Base-by-base conservation (phyloP, 1,140 invertebrate species). In the Zaprionus tsacasi region DNA sequence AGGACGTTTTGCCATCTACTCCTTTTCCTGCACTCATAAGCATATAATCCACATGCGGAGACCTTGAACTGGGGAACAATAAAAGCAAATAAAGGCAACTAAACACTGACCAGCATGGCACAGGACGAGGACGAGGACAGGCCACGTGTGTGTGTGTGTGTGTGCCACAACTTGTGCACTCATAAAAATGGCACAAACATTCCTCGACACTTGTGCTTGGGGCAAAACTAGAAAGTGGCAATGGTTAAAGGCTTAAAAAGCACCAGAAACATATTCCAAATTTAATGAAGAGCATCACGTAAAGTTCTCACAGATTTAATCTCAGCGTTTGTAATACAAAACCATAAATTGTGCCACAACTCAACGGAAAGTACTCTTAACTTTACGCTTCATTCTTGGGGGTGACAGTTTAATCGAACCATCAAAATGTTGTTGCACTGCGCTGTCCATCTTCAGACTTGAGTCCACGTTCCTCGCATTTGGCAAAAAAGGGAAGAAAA, bases 51-150 rank as follows among this genome's bases (percentile, higher is more conserved):
- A 61, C 40, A 61, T 30, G 17, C 13, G 33, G 17, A 65, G 38
- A 45, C 36, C 65, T 36, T 60, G 30, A 66, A 66, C 54, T 40
- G 25, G 33, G 43, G 6, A 15, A 48, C 50, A 61, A 66, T 67
- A 72, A 72, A 72, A 58, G 70, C 21, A 57, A 48, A 58, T 67
- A 25, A 66, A 33, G 56, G 13, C 43, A 74, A 61, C 50, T 60
- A 60, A 69, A 69, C 66, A 60, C 54, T 69, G 58, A 55, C 45
- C 38, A 55, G n/a, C 13, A 48, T 45, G 38, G 38, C 48, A 36
- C 11, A 12, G 36, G 38, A 17, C 45, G 54, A 12, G 36, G 38
- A 17, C 45, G 54, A 60, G 25, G 68, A 15, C 58, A 54, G n/a
- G 57, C 21, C 21, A 21, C 21, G 36, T 38, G 36, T 38, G 36